These are phyloP conservation scores for Pogonocherus hispidulus DNA, from an alignment of 2,888 invertebrate species.

Conservation along the genomic window DNA sequence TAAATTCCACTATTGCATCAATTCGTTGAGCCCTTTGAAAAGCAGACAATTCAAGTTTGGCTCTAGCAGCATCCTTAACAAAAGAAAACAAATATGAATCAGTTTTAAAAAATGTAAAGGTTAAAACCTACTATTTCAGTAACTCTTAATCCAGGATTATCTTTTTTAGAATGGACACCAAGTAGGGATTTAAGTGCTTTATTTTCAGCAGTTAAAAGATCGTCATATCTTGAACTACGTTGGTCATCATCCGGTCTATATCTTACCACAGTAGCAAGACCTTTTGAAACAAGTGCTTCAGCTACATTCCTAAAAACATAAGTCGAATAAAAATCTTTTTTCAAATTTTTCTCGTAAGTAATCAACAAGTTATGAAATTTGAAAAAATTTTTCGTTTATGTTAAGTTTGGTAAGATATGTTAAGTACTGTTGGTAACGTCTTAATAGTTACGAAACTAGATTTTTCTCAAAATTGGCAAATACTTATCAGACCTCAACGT, in stretches of 20 bases:
- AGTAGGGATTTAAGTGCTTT: constrained; percentile 90
- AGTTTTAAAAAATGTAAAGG: no score
- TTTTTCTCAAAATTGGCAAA: no score
- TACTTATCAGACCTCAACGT: no score
- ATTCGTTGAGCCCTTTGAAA: constrained; percentile 91
- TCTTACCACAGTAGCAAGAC: constrained; percentile 91
- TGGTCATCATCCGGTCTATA: constrained; percentile 97
- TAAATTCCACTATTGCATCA: constrained; percentile 96
- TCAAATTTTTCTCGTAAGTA: no score
- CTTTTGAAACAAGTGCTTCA: constrained; percentile 92
- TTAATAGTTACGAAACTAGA: no score
- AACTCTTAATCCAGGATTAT: constrained; percentile 85
- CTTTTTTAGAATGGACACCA: constrained; percentile 91
- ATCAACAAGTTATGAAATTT: no score
- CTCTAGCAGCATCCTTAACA: constrained; percentile 80
- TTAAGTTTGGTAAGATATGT: no score
- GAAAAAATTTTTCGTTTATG: no score
- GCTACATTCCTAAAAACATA: constrained; percentile 83
- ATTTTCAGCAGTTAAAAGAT: constrained; percentile 91
- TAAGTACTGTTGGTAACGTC: no score
- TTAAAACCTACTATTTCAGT: constrained; percentile 85
- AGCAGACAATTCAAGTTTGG: constrained; percentile 94
- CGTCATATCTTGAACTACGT: constrained; percentile 93
- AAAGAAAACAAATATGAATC: constrained; percentile 33
- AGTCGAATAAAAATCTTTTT: no score